These are phyloP conservation scores for Simalia tracyae DNA, from an alignment of 2,797 vertebrate genomes.

Conservation along the genomic window DNA sequence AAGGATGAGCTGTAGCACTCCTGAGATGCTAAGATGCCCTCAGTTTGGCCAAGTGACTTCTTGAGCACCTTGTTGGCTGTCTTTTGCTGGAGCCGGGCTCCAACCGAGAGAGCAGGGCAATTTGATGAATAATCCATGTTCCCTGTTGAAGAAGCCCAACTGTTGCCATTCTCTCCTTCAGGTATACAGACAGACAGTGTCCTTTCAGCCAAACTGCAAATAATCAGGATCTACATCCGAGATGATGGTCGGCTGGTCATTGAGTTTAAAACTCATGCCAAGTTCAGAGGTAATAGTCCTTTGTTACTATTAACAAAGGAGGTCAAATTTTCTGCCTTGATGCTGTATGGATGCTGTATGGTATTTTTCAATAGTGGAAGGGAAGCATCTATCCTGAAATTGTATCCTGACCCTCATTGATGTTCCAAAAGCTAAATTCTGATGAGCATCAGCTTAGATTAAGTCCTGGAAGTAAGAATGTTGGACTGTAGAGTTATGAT, in stretches of 20 bases:
- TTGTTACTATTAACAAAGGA: not conserved
- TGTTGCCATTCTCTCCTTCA: constrained; percentile 55
- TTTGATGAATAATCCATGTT: not conserved
- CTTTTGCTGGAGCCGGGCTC: not conserved
- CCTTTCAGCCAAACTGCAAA: constrained; percentile 93
- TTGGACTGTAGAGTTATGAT: not conserved
- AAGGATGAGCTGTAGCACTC: not conserved
- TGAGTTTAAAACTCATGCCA: constrained; percentile 97
- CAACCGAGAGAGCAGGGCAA: not conserved
- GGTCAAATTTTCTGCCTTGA: not conserved
- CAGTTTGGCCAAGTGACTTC: not conserved
- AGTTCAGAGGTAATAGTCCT: constrained; percentile 87
- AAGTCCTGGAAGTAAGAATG: not conserved
- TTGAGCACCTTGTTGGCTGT: not conserved
- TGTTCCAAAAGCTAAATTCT: not conserved
- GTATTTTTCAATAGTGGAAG: not conserved
- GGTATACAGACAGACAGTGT: constrained; percentile 98
- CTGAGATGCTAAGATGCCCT: not conserved
- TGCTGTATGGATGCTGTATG: not conserved
- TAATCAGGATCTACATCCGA: constrained; percentile 95
- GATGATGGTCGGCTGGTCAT: constrained; percentile 96
- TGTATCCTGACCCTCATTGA: not conserved
- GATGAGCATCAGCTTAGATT: not conserved
- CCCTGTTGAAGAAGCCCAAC: not conserved
- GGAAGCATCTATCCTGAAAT: too few species aligned